These are phyloP conservation scores for Ennomos fuscantarius DNA, from an alignment of 2,888 invertebrate genomes.

Conservation along the genomic window DNA sequence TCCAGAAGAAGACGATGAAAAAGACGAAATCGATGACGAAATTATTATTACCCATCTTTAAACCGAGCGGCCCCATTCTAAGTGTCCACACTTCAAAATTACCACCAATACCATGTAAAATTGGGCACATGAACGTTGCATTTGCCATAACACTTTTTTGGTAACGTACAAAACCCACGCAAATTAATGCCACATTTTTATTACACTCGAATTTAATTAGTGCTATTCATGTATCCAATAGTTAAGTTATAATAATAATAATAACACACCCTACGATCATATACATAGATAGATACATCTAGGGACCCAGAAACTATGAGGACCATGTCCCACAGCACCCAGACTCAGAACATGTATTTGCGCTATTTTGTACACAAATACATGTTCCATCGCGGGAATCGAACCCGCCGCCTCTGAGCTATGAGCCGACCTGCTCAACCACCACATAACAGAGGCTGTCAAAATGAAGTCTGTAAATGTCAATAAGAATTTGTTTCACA, in stretches of 20 bases:
- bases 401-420: no score
- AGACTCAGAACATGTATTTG: no score
- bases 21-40: conserved; percentile 95
- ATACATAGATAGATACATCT: no score
- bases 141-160: conserved; percentile 43
- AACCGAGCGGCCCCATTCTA: conserved; percentile 29
- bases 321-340: no score
- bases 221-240: conserved; percentile 66
- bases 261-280: no score
- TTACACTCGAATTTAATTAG: conserved; percentile 63
- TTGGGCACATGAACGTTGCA: conserved; percentile 15
- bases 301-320: no score
- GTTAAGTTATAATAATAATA: conserved; percentile 52
- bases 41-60: conserved; percentile 94
- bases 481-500: conserved; percentile 43
- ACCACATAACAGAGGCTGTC: no score
- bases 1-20: conserved; percentile 93
- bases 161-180: conserved; percentile 45
- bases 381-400: no score
- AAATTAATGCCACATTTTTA: conserved; percentile 36
- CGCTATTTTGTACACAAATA: no score
- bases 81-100: conserved; percentile 18
- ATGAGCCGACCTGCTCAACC: no score
- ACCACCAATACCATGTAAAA: conserved; percentile 11
- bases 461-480: no score